A percentile compares a stretch with the other conserved stretches of the same genome.
These are phyloP conservation scores for Simalia tracyae DNA, from an alignment of 2,797 vertebrate species.

Conservation along the genomic window DNA sequence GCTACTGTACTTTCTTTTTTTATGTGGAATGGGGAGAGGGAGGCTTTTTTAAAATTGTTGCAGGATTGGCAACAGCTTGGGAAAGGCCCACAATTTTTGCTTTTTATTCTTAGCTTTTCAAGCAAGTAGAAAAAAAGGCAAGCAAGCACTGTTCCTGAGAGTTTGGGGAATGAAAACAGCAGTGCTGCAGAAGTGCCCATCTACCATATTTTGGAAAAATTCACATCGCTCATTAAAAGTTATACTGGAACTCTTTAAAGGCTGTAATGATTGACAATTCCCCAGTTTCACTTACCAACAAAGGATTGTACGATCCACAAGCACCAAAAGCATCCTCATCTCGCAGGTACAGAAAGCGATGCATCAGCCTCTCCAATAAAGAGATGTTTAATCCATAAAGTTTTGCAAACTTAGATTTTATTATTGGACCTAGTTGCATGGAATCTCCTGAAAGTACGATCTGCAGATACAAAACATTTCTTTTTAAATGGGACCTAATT, in stretches of 20 bases:
- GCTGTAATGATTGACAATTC: background rate
- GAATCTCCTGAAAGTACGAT: slow-evolving; percentile 92
- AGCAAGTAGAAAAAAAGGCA: too few species aligned
- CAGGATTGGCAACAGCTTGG: too few species aligned
- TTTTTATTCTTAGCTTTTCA: too few species aligned
- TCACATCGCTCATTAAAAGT: background rate
- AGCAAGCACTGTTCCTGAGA: too few species aligned
- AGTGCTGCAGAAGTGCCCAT: too few species aligned
- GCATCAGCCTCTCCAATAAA: slow-evolving; percentile 89
- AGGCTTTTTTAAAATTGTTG: too few species aligned
- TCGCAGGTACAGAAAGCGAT: slow-evolving; percentile 78
- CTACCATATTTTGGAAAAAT: background rate
- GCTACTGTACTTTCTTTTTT: too few species aligned
- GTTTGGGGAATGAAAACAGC: too few species aligned
- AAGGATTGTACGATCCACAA: slow-evolving; percentile 85
- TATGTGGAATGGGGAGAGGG: too few species aligned
- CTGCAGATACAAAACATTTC: slow-evolving; percentile 63
- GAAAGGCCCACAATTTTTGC: too few species aligned
- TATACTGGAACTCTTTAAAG: background rate
- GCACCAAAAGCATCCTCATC: slow-evolving; percentile 75
- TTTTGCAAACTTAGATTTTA: slow-evolving; percentile 85
- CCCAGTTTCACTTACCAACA: slow-evolving; percentile 78
- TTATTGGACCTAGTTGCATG: slow-evolving; percentile 88
- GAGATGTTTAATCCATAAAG: slow-evolving; percentile 86
- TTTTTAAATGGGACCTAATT: background rate